Percentiles rank a stretch among this genome's conserved stretches.
phyloP scores from a whole-genome alignment of 2,888 invertebrate genomes.

The Atherix ibis region DNA sequence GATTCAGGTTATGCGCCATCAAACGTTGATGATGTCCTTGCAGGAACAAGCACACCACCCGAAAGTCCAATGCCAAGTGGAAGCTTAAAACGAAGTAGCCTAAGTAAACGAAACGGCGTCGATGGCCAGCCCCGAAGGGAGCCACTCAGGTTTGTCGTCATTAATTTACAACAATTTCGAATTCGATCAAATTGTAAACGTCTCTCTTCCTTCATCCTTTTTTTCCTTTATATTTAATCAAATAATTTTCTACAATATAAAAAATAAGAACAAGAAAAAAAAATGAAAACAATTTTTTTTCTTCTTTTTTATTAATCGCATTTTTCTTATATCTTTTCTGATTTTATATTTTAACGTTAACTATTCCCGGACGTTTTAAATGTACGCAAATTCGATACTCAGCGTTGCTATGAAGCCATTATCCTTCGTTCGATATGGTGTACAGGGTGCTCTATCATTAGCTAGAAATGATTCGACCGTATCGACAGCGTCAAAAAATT shows the following conservation, averaged over 20 bases:
- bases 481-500: constrained; percentile 37
- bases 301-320: constrained; percentile 12
- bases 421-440: constrained; percentile 31
- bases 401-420: constrained; percentile 49
- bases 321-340: no score
- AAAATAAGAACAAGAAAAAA: neutral
- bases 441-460: constrained; percentile 32
- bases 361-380: no score
- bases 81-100: constrained; percentile 26
- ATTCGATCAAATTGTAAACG: no score
- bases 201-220: no score
- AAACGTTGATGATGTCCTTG: constrained; percentile 38
- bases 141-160: constrained; percentile 28
- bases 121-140: constrained; percentile 30
- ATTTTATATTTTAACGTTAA: no score
- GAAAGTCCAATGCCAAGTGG: constrained; percentile 33
- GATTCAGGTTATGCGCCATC: constrained; percentile 69
- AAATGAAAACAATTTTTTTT: neutral
- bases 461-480: constrained; percentile 39
- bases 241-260: no score
- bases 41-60: constrained; percentile 44
- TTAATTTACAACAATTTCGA: no score
- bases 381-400: no score
- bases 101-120: constrained; percentile 25
- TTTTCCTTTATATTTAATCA: no score